A percentile compares a stretch with the other conserved stretches of the same genome.
Conservation (phyloP, 1,140 invertebrate genomes). For the Arctopsyche grandis region DNA sequence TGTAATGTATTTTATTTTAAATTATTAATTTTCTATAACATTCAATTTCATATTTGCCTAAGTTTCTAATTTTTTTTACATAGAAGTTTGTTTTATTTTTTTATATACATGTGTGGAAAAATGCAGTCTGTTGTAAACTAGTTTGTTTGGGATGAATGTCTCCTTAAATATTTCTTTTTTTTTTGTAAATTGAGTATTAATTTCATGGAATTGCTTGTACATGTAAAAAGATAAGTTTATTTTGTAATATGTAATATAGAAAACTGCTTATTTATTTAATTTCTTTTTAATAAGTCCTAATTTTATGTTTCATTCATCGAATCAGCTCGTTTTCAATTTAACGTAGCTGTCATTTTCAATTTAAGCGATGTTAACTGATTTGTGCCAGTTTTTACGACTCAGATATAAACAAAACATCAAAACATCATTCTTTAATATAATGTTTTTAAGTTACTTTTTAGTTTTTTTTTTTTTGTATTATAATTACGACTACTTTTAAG, state of each 20-base stretch:
- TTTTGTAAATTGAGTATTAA: conserved; percentile 27
- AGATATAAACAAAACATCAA: not conserved
- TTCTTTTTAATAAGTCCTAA: conserved; percentile 28
- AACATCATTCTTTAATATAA: not conserved
- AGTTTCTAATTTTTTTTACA: conserved; percentile 28
- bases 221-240: conserved; percentile 36
- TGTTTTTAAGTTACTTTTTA: conserved; percentile 36
- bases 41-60: conserved; percentile 25
- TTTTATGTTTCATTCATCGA: conserved; percentile 11
- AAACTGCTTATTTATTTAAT: conserved; percentile 45
- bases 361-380: conserved; percentile 19
- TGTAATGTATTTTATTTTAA: conserved; percentile 15
- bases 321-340: conserved; percentile 27
- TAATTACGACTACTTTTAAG: conserved; percentile 45
- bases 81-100: not conserved
- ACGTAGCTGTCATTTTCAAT: conserved; percentile 20
- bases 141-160: not conserved
- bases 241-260: conserved; percentile 45
- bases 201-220: not conserved
- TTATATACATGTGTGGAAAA: not conserved
- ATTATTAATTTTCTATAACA: conserved; percentile 27
- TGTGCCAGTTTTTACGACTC: conserved; percentile 23
- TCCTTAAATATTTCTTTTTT: conserved; percentile 5
- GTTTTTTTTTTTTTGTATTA: conserved; percentile 39
- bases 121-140: not conserved